These are phyloP conservation scores for Drosophila leonis DNA, from an alignment of 2,888 invertebrate genomes.

Conservation along the genomic window DNA sequence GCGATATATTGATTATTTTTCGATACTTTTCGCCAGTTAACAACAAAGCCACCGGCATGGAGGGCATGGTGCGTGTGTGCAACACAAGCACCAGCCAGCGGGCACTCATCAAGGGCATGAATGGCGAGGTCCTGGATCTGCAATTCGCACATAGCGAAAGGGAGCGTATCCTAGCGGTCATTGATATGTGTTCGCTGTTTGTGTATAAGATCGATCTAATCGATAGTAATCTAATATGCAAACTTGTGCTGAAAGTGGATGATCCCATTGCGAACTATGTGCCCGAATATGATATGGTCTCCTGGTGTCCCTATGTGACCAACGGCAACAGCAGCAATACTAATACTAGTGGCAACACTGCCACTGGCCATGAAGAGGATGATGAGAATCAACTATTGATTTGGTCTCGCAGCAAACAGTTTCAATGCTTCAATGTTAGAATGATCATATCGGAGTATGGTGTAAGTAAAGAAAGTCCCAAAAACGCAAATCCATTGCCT, in stretches of 20 bases:
- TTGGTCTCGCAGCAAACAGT: slow-evolving; percentile 90
- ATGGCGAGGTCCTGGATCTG: slow-evolving; percentile 95
- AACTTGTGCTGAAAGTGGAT: slow-evolving; percentile 85
- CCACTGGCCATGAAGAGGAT: slow-evolving; percentile 86
- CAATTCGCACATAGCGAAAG: slow-evolving; percentile 94
- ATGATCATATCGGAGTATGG: slow-evolving; percentile 82
- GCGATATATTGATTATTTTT: background rate
- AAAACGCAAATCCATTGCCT: background rate
- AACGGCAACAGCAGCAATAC: slow-evolving; percentile 37
- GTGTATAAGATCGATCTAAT: slow-evolving; percentile 91
- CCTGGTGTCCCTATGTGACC: slow-evolving; percentile 94
- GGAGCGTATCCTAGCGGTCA: slow-evolving; percentile 93
- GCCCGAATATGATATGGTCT: slow-evolving; percentile 89
- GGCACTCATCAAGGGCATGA: slow-evolving; percentile 94
- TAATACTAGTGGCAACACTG: background rate
- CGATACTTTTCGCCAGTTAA: too few species aligned
- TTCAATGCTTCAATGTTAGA: slow-evolving; percentile 84
- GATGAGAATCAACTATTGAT: slow-evolving; percentile 92
- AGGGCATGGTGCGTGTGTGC: slow-evolving; percentile 93
- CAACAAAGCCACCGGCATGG: slow-evolving; percentile 84
- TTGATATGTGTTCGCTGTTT: slow-evolving; percentile 94
- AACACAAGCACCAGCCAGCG: slow-evolving; percentile 89
- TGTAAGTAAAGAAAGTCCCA: slow-evolving; percentile 63
- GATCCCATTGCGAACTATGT: slow-evolving; percentile 84
- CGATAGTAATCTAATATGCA: slow-evolving; percentile 87